A percentile compares a stretch with the other conserved stretches of the same genome.
Conservation (phyloP, 2,888 invertebrate genomes). For the Ectemnius continuus region DNA sequence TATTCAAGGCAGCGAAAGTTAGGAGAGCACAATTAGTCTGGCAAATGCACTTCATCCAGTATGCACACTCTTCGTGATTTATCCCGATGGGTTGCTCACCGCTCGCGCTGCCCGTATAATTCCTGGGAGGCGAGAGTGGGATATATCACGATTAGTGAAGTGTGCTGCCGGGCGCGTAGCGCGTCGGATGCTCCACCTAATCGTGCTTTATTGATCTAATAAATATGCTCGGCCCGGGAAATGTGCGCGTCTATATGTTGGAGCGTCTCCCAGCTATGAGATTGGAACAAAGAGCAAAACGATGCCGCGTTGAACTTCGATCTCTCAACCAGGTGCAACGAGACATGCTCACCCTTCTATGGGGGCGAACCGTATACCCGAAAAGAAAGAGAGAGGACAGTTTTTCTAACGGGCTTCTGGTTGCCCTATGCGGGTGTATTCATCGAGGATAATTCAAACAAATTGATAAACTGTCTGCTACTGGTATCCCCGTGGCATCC, state of each 20-base stretch:
- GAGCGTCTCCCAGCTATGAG: constrained; percentile 6
- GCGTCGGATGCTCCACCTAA: constrained; percentile 20
- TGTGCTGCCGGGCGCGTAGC: not conserved
- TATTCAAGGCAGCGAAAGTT: too few species aligned
- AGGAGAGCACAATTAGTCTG: too few species aligned
- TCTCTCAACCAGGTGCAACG: constrained; percentile 65
- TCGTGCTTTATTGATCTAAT: constrained; percentile 42
- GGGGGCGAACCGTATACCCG: constrained; percentile 66
- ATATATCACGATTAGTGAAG: constrained; percentile 6
- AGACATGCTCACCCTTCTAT: constrained; percentile 55
- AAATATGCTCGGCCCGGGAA: constrained; percentile 30
- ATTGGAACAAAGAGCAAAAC: constrained; percentile 33
- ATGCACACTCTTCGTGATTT: too few species aligned
- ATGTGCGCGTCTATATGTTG: constrained; percentile 5
- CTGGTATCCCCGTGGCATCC: constrained; percentile 36
- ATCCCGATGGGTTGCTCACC: too few species aligned
- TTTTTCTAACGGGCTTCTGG: constrained; percentile 62
- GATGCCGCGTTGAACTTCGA: constrained; percentile 45
- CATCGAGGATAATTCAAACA: constrained; percentile 58
- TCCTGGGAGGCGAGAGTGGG: not conserved
- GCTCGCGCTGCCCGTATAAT: too few species aligned
- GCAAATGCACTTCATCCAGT: too few species aligned
- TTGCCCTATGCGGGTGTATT: constrained; percentile 70
- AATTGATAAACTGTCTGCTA: constrained; percentile 53
- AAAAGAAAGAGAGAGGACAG: constrained; percentile 39